A percentile compares a stretch with the other conserved stretches of the same genome.
Conservation (phyloP, 2,113 vertebrate species). For the Steatornis caripensis region DNA sequence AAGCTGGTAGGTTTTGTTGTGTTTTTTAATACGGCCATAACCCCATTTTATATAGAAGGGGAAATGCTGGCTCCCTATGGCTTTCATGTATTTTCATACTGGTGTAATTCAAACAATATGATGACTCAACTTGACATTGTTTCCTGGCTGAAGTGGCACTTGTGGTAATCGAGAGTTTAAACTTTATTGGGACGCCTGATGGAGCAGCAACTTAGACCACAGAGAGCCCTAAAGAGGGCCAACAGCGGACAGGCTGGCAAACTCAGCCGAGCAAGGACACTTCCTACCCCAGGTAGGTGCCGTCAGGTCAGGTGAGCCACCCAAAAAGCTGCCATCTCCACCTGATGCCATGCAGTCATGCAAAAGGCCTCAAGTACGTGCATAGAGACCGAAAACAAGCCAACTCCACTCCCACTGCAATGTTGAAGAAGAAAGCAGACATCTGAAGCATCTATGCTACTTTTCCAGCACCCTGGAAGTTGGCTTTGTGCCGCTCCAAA, state of each 20-base stretch:
- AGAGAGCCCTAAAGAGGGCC: not conserved
- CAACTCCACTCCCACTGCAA: not conserved
- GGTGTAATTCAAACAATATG: conserved; percentile 75
- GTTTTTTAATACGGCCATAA: conserved; percentile 66
- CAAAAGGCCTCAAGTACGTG: not conserved
- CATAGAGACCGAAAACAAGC: not conserved
- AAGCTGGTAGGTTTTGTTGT: conserved; percentile 52
- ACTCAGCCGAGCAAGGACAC: not conserved
- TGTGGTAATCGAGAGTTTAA: conserved; percentile 18
- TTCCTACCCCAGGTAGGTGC: not conserved
- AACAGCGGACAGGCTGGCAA: not conserved
- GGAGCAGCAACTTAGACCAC: conserved; percentile 8
- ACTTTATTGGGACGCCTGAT: conserved; percentile 28
- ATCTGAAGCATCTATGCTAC: not conserved
- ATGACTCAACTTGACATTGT: conserved; percentile 45
- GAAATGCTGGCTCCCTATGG: conserved; percentile 68
- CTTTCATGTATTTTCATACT: conserved; percentile 71
- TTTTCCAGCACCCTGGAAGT: not conserved
- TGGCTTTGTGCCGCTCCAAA: not conserved
- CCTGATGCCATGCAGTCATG: accelerated
- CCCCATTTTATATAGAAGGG: conserved; percentile 68
- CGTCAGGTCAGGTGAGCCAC: not conserved
- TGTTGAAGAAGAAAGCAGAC: not conserved
- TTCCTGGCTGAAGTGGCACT: conserved; percentile 52
- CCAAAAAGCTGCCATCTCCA: not conserved